phyloP scores from a whole-genome alignment of 2,113 vertebrate genomes.

The Rhabdornis inornatus region DNA sequence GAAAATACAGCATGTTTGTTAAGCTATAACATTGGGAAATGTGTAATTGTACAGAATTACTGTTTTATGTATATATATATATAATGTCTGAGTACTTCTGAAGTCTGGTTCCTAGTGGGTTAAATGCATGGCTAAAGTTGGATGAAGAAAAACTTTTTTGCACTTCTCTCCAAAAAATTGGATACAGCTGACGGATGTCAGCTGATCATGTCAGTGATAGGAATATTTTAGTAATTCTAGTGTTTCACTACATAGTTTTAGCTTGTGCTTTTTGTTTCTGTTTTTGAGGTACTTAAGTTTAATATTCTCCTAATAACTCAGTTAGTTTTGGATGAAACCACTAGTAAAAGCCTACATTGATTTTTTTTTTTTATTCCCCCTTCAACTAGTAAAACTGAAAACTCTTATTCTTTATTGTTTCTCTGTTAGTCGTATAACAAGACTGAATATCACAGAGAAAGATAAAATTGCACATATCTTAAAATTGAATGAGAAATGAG shows the following conservation, averaged over 20 bases:
- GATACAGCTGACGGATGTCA: constrained; percentile 7
- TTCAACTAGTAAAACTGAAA: not conserved
- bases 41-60: constrained; percentile 60
- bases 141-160: constrained; percentile 48
- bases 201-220: constrained; percentile 20
- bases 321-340: constrained; percentile 8
- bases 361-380: not conserved
- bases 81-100: constrained; percentile 37
- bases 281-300: constrained; percentile 3
- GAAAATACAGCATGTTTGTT: constrained; percentile 70
- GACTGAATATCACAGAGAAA: not conserved
- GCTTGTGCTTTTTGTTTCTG: constrained; percentile 12
- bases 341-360: not conserved
- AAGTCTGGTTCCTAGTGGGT: constrained; percentile 44
- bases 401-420: not conserved
- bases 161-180: constrained; percentile 64
- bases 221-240: constrained; percentile 7
- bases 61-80: constrained; percentile 43
- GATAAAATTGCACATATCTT: constrained; percentile 3
- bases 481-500: not conserved
- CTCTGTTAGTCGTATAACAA: not conserved
- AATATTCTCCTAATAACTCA: not conserved
- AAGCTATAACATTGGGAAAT: constrained; percentile 61
- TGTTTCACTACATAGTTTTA: constrained; percentile 26
- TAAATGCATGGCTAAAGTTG: constrained; percentile 41